Evolutionary conservation across 2,113 vertebrate genomes (phyloP).

Genomic region (Lampris megalopsis): DNA sequence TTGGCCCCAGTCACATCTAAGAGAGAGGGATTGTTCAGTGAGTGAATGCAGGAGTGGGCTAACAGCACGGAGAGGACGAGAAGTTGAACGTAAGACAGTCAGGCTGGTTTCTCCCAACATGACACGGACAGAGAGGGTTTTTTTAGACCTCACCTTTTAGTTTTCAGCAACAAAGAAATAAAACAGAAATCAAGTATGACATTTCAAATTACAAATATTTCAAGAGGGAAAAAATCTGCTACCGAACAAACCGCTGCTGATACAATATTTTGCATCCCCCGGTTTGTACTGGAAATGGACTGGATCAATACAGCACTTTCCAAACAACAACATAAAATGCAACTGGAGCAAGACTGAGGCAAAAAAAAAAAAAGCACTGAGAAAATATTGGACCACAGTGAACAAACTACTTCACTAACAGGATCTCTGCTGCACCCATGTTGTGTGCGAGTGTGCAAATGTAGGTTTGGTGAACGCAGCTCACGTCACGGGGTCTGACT

Average conservation of each 20-base stretch:
- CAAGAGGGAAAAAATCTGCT: too few species aligned
- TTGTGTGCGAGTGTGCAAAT: slow-evolving; percentile 27
- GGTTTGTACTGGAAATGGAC: too few species aligned
- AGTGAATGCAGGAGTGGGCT: slow-evolving; percentile 86
- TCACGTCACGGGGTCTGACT: slow-evolving; percentile 74
- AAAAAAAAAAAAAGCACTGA: neutral
- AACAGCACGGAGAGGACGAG: slow-evolving; percentile 24
- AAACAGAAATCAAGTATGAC: too few species aligned
- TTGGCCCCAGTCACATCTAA: slow-evolving; percentile 85
- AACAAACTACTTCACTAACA: slow-evolving; percentile 19
- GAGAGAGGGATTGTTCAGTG: slow-evolving; percentile 81
- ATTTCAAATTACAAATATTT: too few species aligned
- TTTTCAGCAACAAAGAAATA: too few species aligned
- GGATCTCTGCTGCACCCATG: slow-evolving; percentile 12
- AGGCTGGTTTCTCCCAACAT: slow-evolving; percentile 12
- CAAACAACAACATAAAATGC: neutral
- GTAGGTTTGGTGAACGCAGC: slow-evolving; percentile 59
- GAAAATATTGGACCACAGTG: neutral
- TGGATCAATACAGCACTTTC: too few species aligned
- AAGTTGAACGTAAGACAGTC: slow-evolving; percentile 12
- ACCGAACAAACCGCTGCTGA: too few species aligned
- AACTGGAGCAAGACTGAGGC: neutral
- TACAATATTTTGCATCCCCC: too few species aligned
- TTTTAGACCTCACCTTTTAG: too few species aligned
- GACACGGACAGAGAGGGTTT: neutral